These are phyloP conservation scores for Amphipoea lucens DNA, from an alignment of 2,888 invertebrate genomes.

Conservation along the genomic window DNA sequence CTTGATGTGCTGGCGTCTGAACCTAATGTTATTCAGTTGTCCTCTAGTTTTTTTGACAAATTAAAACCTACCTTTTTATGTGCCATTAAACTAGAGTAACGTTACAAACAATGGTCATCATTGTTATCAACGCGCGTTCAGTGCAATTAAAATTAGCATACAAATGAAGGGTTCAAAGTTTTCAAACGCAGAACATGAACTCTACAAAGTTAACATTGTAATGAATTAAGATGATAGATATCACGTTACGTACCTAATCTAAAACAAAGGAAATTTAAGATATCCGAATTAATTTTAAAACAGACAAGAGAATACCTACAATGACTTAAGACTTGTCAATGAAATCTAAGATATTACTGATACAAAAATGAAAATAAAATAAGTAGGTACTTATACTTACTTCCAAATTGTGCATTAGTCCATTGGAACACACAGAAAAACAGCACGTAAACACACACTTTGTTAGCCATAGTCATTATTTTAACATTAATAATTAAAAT, in stretches of 20 bases:
- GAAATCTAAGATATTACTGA: background rate
- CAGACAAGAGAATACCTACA: background rate
- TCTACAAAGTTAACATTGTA: constrained; percentile 20
- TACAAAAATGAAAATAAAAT: background rate
- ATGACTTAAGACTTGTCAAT: background rate
- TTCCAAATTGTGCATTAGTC: constrained; percentile 85
- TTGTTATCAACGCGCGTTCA: constrained; percentile 27
- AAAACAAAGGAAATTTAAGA: constrained; percentile 23
- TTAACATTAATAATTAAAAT: background rate
- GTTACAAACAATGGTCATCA: constrained; percentile 20
- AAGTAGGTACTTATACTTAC: constrained; percentile 75
- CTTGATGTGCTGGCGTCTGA: too few relatives aligned
- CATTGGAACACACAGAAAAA: constrained; percentile 77
- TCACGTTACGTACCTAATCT: background rate
- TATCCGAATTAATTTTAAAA: background rate
- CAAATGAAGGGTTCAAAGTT: constrained; percentile 27
- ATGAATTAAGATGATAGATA: constrained; percentile 11
- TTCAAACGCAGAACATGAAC: constrained; percentile 40
- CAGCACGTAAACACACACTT: constrained; percentile 68
- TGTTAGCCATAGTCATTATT: constrained; percentile 58
- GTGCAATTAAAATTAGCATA: constrained; percentile 58
- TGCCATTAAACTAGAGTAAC: constrained; percentile 20
- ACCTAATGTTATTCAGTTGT: background rate
- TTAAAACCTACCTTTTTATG: background rate
- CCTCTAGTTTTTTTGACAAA: constrained; percentile 21